Percentiles rank a stretch among this genome's conserved stretches.
These are phyloP conservation scores for Agapornis roseicollis DNA, from an alignment of 2,113 vertebrate species.

Conservation along the genomic window DNA sequence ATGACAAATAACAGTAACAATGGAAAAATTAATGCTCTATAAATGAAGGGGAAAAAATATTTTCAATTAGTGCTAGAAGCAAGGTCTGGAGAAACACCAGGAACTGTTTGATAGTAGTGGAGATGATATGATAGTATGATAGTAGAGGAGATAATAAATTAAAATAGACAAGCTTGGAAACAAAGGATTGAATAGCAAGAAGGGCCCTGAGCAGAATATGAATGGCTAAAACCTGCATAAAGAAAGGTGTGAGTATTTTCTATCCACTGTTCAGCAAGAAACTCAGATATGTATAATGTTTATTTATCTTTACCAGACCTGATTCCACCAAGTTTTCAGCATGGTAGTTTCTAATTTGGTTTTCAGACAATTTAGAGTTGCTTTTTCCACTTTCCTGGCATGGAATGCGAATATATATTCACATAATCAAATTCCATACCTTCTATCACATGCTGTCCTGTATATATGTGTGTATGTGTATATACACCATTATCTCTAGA, in stretches of 20 bases:
- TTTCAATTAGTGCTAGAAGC: not conserved
- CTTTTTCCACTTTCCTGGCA: not conserved
- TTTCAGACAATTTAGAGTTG: not conserved
- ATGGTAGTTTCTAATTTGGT: not conserved
- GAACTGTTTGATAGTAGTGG: not conserved
- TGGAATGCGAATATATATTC: not conserved
- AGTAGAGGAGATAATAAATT: not conserved
- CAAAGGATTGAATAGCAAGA: not conserved
- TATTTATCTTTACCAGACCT: not conserved
- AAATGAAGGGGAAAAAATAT: not conserved
- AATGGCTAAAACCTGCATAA: not conserved
- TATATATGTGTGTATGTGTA: no score
- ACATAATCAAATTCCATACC: not conserved
- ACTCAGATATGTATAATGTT: not conserved
- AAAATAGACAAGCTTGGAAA: not conserved
- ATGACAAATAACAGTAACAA: not conserved
- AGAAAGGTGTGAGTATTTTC: not conserved
- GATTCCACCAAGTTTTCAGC: not conserved
- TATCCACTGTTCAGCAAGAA: not conserved
- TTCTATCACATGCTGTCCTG: not conserved
- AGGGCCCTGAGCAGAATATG: not conserved
- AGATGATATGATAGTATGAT: not conserved
- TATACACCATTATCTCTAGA: not conserved
- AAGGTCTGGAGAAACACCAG: not conserved
- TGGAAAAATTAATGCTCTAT: not conserved